These are phyloP conservation scores for Corydoras maculifer DNA, from an alignment of 2,113 vertebrate species.

Conservation along the genomic window DNA sequence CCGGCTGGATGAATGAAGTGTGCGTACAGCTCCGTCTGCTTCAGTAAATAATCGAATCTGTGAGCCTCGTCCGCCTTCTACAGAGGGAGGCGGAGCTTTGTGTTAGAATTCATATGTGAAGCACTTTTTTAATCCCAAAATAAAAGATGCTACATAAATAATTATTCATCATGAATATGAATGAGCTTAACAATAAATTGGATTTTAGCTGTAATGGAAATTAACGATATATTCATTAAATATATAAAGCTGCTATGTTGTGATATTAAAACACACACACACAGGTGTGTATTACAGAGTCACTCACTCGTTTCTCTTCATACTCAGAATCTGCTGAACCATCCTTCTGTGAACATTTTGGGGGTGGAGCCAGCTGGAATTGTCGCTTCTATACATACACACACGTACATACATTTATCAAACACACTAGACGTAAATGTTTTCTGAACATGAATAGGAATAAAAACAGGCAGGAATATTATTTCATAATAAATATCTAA, in stretches of 20 bases:
- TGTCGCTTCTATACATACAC: conserved; percentile 65
- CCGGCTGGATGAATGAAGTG: conserved; percentile 85
- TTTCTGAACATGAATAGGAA: no score
- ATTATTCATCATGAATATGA: no score
- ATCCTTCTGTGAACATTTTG: conserved; percentile 64
- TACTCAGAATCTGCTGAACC: conserved; percentile 75
- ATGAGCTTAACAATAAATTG: no score
- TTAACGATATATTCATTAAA: no score
- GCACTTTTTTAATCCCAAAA: neutral
- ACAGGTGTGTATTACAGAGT: no score
- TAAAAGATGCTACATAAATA: no score
- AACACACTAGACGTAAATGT: no score
- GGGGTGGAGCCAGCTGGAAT: conserved; percentile 68
- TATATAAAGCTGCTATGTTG: no score
- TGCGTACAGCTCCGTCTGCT: conserved; percentile 86
- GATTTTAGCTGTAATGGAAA: no score
- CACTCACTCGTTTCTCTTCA: conserved; percentile 79
- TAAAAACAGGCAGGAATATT: no score
- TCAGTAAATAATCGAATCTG: conserved; percentile 83
- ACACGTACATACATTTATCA: neutral
- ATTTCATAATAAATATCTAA: no score
- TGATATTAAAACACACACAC: no score
- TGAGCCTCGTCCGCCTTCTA: conserved; percentile 82
- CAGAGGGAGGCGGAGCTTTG: conserved; percentile 27
- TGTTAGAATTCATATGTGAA: neutral